Evolutionary conservation across 2,888 invertebrate species (phyloP), one percentile per base, ranked within the genome.

Genomic region (Brenthis daphne): DNA sequence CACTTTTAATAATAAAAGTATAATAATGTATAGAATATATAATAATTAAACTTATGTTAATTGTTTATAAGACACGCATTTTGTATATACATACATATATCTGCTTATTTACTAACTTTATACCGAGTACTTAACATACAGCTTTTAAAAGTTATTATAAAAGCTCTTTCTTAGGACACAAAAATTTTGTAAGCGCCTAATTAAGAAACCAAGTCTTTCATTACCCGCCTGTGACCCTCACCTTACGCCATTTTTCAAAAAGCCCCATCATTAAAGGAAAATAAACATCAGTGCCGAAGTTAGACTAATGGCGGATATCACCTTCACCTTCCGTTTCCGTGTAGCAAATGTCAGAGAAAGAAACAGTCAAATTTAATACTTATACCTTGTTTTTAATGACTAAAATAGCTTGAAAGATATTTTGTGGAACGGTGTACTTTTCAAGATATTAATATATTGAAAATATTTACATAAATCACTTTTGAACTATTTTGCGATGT

Each of bases 301-400:
- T 70, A 77, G 70, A 76, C 77, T 81, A 79, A 83, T 81, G 81
- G 79, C 82, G 82, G 84, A 82, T 75, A 75, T 83, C 77, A 85
- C 83, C 85, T 76, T 77, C 76, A 82, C 83, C 85, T 85, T 85
- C 84, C 84, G 83, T 71, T 85, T 85, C 85, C 83, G 80, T 37
- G 57, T 47, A 68, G 50, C 43, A 29, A 12, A 16, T 47, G 16
- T 43, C 53, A 16, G 20, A 48, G 65, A 47, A 12, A 24, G 1
- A 12, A 48, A 8, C 16, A 56, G 6, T 3, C 56, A 5, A 63
- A n/a, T 63, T 6, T 51, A n/a, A 51, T 37, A n/a, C 43, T 61
- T 67, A 67, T 61, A 1, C 1, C n/a, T 0, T 20, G 2, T 0
- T 1, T 0, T 16, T 60, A 63, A 64, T 16, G 56, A 14, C 33